These are phyloP conservation scores for Plecturocebus donacophilus DNA, from an alignment of 2,113 vertebrate species.

Conservation along the genomic window DNA sequence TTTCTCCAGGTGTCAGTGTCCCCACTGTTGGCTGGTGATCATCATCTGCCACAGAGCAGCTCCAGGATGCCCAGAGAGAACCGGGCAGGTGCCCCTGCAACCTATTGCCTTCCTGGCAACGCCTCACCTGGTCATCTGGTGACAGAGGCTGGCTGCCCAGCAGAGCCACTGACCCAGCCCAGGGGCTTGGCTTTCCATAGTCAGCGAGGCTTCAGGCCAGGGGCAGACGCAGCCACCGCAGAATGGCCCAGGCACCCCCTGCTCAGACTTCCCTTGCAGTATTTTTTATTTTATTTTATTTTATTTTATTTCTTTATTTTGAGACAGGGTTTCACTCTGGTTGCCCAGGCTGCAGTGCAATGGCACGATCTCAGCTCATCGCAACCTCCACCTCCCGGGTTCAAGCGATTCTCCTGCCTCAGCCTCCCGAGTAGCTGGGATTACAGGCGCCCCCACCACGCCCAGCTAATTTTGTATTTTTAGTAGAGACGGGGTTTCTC, in stretches of 20 bases:
- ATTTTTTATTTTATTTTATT: too few relatives aligned
- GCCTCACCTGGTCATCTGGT: rapidly evolving
- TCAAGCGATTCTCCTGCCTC: too few relatives aligned
- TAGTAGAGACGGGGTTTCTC: too few relatives aligned
- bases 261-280: background rate
- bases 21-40: background rate
- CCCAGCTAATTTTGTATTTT: too few relatives aligned
- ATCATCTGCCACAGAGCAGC: rapidly evolving
- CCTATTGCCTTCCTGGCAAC: too few relatives aligned
- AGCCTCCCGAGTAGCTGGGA: too few relatives aligned
- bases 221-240: rapidly evolving
- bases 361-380: too few relatives aligned
- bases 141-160: background rate
- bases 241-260: rapidly evolving
- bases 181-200: background rate
- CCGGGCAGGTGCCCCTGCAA: background rate
- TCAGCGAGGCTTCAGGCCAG: background rate
- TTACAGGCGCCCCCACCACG: too few relatives aligned
- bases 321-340: too few relatives aligned
- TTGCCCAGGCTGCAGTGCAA: too few relatives aligned
- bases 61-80: background rate
- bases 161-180: background rate
- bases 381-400: too few relatives aligned
- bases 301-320: background rate
- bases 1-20: background rate